Base-by-base conservation (phyloP, 2,113 vertebrate genomes). In the Tragelaphus buxtoni region DNA sequence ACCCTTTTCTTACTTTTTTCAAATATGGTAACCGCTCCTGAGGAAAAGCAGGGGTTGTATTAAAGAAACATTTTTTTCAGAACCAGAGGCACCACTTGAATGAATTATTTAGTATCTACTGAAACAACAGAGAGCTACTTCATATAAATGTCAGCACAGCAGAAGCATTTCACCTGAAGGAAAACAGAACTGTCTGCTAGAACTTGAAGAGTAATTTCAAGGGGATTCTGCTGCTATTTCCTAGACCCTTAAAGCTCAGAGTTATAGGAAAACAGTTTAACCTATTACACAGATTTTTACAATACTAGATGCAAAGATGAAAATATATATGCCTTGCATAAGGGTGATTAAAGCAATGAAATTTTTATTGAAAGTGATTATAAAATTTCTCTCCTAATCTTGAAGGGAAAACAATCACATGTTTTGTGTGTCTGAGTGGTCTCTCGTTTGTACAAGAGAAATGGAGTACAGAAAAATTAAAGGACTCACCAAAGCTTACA, bases 51-150 rank as follows among this genome's bases (percentile, higher is more conserved):
- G 24, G 32, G 51, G 9, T 55, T 77, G 5, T 58, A 76, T n/a
- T 56, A 85, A 28, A 55, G 22, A 72, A 32, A 24, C 11, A 42
- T 24, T 30, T 92, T 93, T 88, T 82, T 53, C n/a, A 92, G 45
- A 91, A 90, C 65, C 17, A 83, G 26, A 82, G 32, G 28, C 7
- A 79, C 17, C 80, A 45, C 53, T 80, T 84, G 45, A 94, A 79
- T 92, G 49, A 87, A 95, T 90, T 92, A 89, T 96, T 90, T 87
- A 92, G 63, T 72, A 72, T 32, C 18, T 39, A 72, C 16, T 51
- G 22, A 94, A 95, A 69, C 22, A 56, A 65, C 35, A 35, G 11
- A 53, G 24, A 47, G 16, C 6, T 76, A 63, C 58, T 92, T 87
- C 82, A 88, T 87, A 72, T 80, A 72, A 84, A 65, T 26, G 22